Conservation (phyloP, 2,888 invertebrate species). For the Celastrina argiolus region DNA sequence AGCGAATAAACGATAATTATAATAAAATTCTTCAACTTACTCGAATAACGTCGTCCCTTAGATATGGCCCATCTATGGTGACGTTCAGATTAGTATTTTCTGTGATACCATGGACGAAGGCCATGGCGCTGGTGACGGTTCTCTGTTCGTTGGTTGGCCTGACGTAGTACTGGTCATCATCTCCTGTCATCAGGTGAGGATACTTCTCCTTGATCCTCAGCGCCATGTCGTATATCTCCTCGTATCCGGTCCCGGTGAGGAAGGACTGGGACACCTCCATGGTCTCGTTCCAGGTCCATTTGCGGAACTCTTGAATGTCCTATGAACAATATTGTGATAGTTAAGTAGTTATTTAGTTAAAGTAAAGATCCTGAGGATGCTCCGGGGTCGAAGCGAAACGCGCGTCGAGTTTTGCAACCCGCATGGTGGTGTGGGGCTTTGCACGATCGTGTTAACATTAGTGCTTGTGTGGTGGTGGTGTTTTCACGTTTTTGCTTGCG, state of each 20-base stretch:
- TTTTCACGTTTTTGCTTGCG: no score
- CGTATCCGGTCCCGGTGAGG: constrained; percentile 78
- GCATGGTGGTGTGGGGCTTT: no score
- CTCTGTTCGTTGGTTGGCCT: constrained; percentile 79
- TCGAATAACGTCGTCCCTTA: constrained; percentile 53
- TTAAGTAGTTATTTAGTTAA: no score
- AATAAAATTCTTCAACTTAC: constrained; percentile 41
- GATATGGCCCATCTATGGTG: constrained; percentile 42
- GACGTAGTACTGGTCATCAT: constrained; percentile 74
- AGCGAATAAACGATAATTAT: no score
- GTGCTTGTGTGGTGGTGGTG: no score
- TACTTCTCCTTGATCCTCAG: constrained; percentile 51
- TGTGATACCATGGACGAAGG: constrained; percentile 77
- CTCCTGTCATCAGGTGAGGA: constrained; percentile 61
- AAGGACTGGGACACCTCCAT: constrained; percentile 75
- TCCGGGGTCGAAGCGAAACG: no score
- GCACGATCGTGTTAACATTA: no score
- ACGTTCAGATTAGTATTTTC: constrained; percentile 45
- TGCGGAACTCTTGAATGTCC: constrained; percentile 81
- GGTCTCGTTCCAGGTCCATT: constrained; percentile 82
- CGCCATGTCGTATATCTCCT: constrained; percentile 82
- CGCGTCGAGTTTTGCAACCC: no score
- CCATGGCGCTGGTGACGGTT: constrained; percentile 78
- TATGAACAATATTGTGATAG: no score
- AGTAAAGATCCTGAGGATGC: no score